Conservation (phyloP, 37 sponge, comb jelly and placozoan species). For the Corticium candelabrum region DNA sequence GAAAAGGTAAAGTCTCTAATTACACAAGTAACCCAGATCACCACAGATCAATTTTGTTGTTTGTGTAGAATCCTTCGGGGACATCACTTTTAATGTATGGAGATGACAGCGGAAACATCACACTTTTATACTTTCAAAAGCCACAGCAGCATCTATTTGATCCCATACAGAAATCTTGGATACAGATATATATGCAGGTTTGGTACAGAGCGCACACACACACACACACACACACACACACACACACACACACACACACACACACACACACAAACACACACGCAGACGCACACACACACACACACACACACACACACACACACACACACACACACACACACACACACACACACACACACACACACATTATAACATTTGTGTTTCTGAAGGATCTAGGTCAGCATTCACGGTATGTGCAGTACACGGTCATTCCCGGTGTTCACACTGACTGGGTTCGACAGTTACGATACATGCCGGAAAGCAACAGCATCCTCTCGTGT, state of each 20-base stretch:
- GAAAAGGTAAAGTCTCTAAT: constrained; percentile 8
- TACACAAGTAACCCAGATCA: not conserved
- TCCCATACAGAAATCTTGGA: not conserved
- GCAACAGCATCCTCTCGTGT: constrained; percentile 75
- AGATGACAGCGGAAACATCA: constrained; percentile 69
- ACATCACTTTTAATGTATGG: constrained; percentile 62
- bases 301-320: no score
- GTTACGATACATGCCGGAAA: constrained; percentile 64
- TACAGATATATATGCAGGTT: constrained; percentile 10
- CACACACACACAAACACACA: no score
- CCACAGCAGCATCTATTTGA: constrained; percentile 55
- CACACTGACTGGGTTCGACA: constrained; percentile 82
- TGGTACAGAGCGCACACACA: no score
- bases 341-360: no score
- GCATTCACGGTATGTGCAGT: constrained; percentile 18
- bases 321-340: no score
- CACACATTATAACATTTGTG: no score
- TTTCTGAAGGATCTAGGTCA: constrained; percentile 28
- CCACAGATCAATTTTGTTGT: not conserved
- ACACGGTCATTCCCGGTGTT: constrained; percentile 24
- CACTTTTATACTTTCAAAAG: constrained; percentile 50
- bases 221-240: no score
- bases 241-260: no score
- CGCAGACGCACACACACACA: no score
- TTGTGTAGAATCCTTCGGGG: constrained; percentile 15